These are phyloP conservation scores for Sarcophilus harrisii DNA, from an alignment of 2,797 vertebrate species.

Conservation along the genomic window DNA sequence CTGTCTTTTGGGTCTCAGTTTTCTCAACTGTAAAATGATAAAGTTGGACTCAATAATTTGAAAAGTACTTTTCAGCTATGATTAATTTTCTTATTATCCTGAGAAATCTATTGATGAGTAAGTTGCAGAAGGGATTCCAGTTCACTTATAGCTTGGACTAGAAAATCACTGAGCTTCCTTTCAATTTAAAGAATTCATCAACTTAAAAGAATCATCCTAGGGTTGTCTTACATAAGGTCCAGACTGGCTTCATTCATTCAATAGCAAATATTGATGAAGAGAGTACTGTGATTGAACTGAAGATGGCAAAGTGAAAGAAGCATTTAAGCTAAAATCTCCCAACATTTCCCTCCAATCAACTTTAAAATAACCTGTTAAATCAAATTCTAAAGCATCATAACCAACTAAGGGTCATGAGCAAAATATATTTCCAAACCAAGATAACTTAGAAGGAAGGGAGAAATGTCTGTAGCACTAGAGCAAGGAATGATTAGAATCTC, in stretches of 20 bases:
- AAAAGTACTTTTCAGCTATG: not conserved
- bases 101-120: not conserved
- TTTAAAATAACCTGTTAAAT: not conserved
- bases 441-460: not conserved
- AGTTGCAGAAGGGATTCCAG: not conserved
- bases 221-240: not conserved
- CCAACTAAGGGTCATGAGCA: no score
- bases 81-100: not conserved
- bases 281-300: not conserved
- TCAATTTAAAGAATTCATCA: not conserved
- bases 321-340: not conserved
- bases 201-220: not conserved
- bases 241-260: not conserved
- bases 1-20: not conserved
- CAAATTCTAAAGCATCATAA: not conserved
- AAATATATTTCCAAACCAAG: not conserved
- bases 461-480: not conserved
- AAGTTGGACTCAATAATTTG: not conserved
- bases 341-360: not conserved
- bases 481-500: not conserved
- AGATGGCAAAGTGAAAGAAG: not conserved
- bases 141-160: not conserved
- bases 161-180: not conserved
- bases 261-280: not conserved
- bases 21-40: not conserved